A percentile compares a stretch with the other conserved stretches of the same genome.
Conservation (phyloP, 92 coral and sea anemone genomes). For the Porites cylindrica region DNA sequence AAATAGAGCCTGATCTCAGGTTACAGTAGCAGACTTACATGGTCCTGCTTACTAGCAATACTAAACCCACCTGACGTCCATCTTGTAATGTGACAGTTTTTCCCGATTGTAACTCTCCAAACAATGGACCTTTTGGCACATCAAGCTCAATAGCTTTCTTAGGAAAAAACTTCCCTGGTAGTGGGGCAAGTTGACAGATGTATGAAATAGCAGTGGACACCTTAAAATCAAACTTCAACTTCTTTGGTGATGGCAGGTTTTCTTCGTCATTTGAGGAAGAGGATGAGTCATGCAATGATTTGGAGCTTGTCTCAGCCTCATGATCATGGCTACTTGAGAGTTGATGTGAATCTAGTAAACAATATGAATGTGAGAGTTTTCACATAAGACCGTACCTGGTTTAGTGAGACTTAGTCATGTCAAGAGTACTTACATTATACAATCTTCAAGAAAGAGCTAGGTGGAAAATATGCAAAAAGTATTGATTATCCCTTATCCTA, state of each 20-base stretch:
- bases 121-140: constrained; percentile 92
- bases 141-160: constrained; percentile 89
- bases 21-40: too few species aligned
- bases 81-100: constrained; percentile 66
- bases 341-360: not conserved
- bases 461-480: too few species aligned
- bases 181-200: constrained; percentile 77
- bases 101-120: constrained; percentile 82
- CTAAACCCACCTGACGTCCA: constrained; percentile 82
- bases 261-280: not conserved
- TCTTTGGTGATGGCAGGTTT: constrained; percentile 27
- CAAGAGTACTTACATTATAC: too few species aligned
- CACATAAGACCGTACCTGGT: too few species aligned
- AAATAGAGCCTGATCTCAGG: too few species aligned
- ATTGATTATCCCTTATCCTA: too few species aligned
- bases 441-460: too few species aligned
- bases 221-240: not conserved
- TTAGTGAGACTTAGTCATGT: too few species aligned
- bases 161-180: constrained; percentile 90
- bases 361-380: too few species aligned
- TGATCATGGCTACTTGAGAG: not conserved
- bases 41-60: too few species aligned
- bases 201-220: constrained; percentile 66
- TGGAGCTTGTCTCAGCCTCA: not conserved
- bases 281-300: constrained; percentile 1